Evolutionary conservation across 2,888 invertebrate genomes (phyloP), one percentile per base, ranked within the genome.

Genomic region (Megastigmus dorsalis): DNA sequence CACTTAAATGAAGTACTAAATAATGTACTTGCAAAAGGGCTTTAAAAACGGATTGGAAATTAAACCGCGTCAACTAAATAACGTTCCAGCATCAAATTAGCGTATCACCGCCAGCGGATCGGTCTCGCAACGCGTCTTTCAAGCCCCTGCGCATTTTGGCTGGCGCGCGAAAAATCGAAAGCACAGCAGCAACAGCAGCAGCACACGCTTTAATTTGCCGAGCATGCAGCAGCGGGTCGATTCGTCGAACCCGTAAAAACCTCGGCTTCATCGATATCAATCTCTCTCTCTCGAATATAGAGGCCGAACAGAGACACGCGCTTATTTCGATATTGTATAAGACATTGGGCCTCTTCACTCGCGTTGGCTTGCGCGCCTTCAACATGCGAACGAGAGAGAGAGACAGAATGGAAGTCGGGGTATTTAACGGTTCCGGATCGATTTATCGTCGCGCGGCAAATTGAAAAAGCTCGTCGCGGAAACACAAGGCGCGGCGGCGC

Each of bases 401-500:
- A n/a, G n/a, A n/a, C n/a, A n/a, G n/a, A n/a, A n/a, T n/a, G n/a
- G n/a, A n/a, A n/a, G 10, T 15, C 26, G 26, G 23, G 45, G 50
- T 30, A 55, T 33, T 52, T 69, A 69, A 74, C 63, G 63, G 74
- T 50, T 30, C 33, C 36, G 6, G 54, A 50, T 54, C 70, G 65
- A 70, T 75, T 75, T 75, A 70, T 75, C 66, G 65, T 10, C 41
- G 9, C 43, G 54, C 57, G 36, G 60, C 48, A 65, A 75, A 75
- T 75, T 65, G 60, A 75, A 75, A 60, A 41, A 30, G 45, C 54
- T 9, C 62, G 30, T 26, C 60, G 33, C 55, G 55, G 18, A 68
- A 68, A 55, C 23, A 33, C 45, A n/a, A n/a, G n/a, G n/a, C n/a
- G n/a, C n/a, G n/a, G n/a, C n/a, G n/a, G n/a, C n/a, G n/a, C n/a